These are phyloP conservation scores for Frieseomelitta varia DNA, from an alignment of 1,140 invertebrate genomes.

Conservation along the genomic window DNA sequence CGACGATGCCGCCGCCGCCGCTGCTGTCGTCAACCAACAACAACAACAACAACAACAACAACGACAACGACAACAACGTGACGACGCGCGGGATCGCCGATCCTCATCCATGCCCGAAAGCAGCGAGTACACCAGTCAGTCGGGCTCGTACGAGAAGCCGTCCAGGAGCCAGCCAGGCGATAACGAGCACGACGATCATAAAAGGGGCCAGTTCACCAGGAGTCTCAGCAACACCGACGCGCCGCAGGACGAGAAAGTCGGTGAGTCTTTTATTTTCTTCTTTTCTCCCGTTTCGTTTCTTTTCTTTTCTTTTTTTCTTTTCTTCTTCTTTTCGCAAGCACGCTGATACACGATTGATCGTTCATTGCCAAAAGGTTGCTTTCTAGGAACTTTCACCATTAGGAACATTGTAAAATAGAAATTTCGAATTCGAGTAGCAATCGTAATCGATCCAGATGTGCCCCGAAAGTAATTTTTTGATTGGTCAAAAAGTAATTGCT, in stretches of 20 bases:
- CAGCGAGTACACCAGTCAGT: conserved; percentile 80
- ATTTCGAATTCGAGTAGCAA: neutral
- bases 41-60: neutral
- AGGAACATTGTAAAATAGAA: neutral
- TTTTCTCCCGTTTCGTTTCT: neutral
- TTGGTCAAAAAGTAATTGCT: no score
- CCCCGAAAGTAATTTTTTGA: no score
- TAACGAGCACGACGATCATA: conserved; percentile 74
- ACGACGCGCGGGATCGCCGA: conserved; percentile 74
- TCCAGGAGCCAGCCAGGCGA: conserved; percentile 73
- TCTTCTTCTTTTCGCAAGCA: no score
- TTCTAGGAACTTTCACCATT: neutral
- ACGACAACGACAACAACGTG: conserved; percentile 64
- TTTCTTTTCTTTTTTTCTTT: neutral
- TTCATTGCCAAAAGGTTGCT: neutral
- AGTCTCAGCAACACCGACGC: conserved; percentile 92
- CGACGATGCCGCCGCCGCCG: conserved; percentile 42
- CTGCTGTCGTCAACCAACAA: neutral
- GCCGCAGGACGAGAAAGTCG: conserved; percentile 91
- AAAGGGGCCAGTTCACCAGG: conserved; percentile 89
- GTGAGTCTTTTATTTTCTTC: conserved; percentile 81
- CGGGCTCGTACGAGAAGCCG: conserved; percentile 79
- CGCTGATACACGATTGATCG: no score
- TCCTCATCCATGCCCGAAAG: conserved; percentile 79
- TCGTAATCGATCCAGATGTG: neutral